phyloP scores from a whole-genome alignment of 2,113 vertebrate species.

The Indicator indicator region DNA sequence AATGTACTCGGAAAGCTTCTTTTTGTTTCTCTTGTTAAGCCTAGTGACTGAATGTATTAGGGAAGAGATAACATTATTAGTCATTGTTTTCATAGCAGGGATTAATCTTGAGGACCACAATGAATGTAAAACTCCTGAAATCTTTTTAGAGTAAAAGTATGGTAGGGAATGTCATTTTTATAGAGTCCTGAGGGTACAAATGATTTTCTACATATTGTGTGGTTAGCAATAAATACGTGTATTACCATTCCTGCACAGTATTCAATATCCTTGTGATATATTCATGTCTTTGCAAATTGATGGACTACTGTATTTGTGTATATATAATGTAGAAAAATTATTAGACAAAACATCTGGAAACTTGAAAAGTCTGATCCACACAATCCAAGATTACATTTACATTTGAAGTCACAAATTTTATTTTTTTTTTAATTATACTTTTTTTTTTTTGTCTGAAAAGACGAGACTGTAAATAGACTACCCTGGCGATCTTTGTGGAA shows the following conservation, averaged over 20 bases:
- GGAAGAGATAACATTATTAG: not conserved
- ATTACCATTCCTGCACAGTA: not conserved
- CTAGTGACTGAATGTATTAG: not conserved
- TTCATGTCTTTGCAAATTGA: not conserved
- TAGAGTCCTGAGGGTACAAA: not conserved
- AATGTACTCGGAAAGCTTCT: not conserved
- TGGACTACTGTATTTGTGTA: not conserved
- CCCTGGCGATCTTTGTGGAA: not conserved
- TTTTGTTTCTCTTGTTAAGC: not conserved
- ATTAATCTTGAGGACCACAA: not conserved
- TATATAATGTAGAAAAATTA: not conserved
- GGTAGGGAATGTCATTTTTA: not conserved
- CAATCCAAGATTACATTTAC: not conserved
- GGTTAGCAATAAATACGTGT: not conserved
- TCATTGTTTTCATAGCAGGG: not conserved
- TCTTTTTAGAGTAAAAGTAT: not conserved
- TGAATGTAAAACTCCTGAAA: not conserved
- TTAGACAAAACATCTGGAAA: not conserved
- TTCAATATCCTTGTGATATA: not conserved
- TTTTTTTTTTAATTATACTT: accelerated
- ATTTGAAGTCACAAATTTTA: not conserved
- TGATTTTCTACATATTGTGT: not conserved
- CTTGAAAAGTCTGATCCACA: not conserved
- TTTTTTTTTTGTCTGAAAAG: not conserved
- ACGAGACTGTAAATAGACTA: not conserved